These are phyloP conservation scores for Brachylomia viminalis DNA, from an alignment of 2,888 invertebrate species.

Conservation along the genomic window DNA sequence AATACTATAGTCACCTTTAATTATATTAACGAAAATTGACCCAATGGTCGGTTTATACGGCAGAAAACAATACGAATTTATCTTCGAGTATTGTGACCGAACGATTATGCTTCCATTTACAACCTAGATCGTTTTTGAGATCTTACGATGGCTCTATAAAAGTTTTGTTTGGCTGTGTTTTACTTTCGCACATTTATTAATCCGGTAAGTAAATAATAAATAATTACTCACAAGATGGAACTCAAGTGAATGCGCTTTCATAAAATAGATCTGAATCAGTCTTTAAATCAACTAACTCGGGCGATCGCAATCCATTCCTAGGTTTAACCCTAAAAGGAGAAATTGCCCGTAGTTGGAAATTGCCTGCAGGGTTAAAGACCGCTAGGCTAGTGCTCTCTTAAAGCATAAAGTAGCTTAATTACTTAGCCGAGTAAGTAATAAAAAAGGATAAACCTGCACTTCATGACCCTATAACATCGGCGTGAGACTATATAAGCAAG, in stretches of 20 bases:
- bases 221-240: not conserved
- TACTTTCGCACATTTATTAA: not conserved
- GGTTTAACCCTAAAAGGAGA: slow-evolving; percentile 23
- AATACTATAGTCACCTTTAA: not conserved
- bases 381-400: slow-evolving; percentile 27
- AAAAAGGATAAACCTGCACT: slow-evolving; percentile 6
- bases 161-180: not conserved
- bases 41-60: too few species aligned
- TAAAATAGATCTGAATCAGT: not conserved
- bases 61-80: not conserved
- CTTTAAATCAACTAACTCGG: slow-evolving; percentile 8
- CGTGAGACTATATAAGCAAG: slow-evolving; percentile 5
- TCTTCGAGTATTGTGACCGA: not conserved
- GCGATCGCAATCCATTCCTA: not conserved
- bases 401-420: slow-evolving; percentile 28
- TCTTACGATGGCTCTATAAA: not conserved
- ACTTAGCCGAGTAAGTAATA: slow-evolving; percentile 19
- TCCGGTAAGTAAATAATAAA: not conserved
- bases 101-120: not conserved
- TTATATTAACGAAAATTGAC: not conserved
- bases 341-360: not conserved
- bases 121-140: not conserved
- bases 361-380: slow-evolving; percentile 15
- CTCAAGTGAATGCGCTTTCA: not conserved
- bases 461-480: slow-evolving; percentile 7